Evolutionary conservation across 2,797 vertebrate species (phyloP).

Genomic region (Anableps anableps): DNA sequence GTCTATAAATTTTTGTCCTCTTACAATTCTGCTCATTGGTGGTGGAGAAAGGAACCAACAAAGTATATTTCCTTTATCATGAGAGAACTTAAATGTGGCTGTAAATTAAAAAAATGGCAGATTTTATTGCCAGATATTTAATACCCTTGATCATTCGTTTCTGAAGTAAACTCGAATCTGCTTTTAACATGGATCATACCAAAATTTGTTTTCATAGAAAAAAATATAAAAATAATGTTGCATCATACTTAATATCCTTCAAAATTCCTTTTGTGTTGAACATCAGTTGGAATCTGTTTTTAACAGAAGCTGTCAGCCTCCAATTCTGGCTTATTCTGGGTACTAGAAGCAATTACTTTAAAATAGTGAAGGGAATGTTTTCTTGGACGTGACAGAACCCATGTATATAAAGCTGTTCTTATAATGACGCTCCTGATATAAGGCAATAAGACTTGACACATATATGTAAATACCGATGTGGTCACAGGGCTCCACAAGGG

Average conservation of each 20-base stretch:
- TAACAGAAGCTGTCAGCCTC: neutral
- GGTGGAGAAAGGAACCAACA: neutral
- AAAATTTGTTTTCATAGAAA: neutral
- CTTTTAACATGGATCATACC: neutral
- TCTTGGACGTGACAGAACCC: neutral
- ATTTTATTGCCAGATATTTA: too few species aligned
- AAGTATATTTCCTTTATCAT: neutral
- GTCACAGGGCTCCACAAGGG: constrained; percentile 64
- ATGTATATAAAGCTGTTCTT: neutral
- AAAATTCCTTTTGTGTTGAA: neutral
- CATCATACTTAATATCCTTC: neutral
- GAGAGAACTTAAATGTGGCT: neutral
- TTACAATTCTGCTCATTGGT: neutral
- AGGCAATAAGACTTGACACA: too few species aligned
- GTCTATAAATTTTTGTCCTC: neutral
- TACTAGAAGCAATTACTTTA: neutral
- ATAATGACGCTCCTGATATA: constrained; percentile 24
- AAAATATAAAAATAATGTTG: neutral
- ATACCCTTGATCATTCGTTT: too few species aligned
- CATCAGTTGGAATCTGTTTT: neutral
- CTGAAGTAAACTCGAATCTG: too few species aligned
- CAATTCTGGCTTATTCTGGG: neutral
- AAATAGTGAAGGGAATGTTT: neutral
- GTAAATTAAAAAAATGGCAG: neutral
- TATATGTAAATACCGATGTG: too few species aligned